Evolutionary conservation across 2,797 vertebrate genomes (phyloP).

Genomic region (Vultur gryphus): DNA sequence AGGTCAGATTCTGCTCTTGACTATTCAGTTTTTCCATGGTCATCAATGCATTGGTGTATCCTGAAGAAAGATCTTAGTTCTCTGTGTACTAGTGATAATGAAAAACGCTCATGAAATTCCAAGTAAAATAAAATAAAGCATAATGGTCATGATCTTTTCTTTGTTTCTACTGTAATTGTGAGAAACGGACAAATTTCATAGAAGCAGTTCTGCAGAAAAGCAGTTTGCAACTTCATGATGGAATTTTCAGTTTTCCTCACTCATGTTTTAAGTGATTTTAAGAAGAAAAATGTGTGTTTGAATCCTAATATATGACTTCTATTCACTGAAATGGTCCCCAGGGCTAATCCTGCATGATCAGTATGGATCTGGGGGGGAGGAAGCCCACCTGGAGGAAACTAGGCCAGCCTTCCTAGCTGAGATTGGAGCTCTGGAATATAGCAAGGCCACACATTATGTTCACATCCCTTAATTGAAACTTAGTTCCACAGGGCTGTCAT

Average conservation of each 20-base stretch:
- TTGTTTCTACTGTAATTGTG: background rate
- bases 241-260: slow-evolving; percentile 12
- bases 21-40: background rate
- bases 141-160: background rate
- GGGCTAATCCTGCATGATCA: background rate
- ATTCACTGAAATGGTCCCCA: background rate
- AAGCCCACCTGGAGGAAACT: background rate
- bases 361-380: background rate
- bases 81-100: background rate
- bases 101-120: background rate
- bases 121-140: background rate
- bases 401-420: background rate
- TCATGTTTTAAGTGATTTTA: background rate
- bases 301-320: background rate
- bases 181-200: background rate
- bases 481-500: background rate
- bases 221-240: background rate
- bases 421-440: background rate
- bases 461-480: background rate
- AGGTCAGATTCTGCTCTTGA: background rate
- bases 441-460: background rate
- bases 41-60: background rate
- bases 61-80: background rate
- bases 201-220: background rate
- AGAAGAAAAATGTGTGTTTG: background rate